A percentile compares a stretch with the other conserved stretches of the same genome.
Conservation (phyloP, 2,888 invertebrate genomes). For the Tanytarsus gracilentus region DNA sequence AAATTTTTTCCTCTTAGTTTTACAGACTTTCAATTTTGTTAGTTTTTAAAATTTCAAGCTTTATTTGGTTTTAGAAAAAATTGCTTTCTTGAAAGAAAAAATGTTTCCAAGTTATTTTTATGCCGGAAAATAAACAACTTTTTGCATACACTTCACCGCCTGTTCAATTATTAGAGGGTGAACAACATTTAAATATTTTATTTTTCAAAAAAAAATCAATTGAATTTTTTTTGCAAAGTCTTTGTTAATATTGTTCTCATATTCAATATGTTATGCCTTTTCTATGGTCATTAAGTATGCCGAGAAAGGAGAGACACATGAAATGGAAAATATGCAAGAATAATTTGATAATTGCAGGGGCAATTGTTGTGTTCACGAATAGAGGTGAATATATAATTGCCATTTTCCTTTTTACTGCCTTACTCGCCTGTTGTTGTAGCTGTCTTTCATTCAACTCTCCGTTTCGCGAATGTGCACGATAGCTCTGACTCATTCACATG, state of each 20-base stretch:
- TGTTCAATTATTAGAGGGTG: no score
- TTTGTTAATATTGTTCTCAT: not conserved
- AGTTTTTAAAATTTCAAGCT: no score
- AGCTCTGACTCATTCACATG: no score
- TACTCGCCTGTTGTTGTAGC: not conserved
- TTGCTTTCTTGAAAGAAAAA: no score
- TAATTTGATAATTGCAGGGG: conserved; percentile 13
- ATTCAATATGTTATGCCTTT: conserved; percentile 16
- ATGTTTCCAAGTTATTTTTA: no score
- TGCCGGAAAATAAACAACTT: no score
- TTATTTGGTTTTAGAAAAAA: no score
- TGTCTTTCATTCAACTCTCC: not conserved
- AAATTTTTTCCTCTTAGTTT: not conserved
- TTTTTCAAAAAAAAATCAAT: not conserved
- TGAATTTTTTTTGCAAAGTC: not conserved
- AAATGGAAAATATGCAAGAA: conserved; percentile 9
- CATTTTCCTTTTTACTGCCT: conserved; percentile 12
- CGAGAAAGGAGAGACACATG: not conserved
- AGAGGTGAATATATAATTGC: conserved; percentile 13
- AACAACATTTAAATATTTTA: no score
- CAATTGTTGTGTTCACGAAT: not conserved
- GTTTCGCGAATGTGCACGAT: not conserved
- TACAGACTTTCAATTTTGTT: no score
- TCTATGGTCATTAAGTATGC: not conserved
- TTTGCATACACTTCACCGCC: no score